These are phyloP conservation scores for Percopsis omiscomaycus DNA, from an alignment of 2,797 vertebrate genomes.

Conservation along the genomic window DNA sequence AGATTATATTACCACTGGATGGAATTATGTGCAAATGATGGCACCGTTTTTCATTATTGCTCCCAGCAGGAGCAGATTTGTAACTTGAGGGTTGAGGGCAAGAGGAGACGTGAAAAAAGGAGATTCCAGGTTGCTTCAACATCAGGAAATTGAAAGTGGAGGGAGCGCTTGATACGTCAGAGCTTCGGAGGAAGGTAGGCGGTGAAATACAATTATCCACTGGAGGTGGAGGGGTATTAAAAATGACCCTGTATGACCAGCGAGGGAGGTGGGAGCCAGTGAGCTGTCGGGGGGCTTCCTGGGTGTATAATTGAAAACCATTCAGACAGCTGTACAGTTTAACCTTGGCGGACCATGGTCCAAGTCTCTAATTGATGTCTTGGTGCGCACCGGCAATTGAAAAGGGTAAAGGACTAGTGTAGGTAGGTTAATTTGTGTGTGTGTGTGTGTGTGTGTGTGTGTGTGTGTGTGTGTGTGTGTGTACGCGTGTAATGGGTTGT, in stretches of 20 bases:
- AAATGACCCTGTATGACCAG: slow-evolving; percentile 62
- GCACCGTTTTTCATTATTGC: too few relatives aligned
- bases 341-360: slow-evolving; percentile 74
- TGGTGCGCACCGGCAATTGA: slow-evolving; percentile 56
- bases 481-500: not conserved
- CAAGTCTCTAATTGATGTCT: slow-evolving; percentile 75
- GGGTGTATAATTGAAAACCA: slow-evolving; percentile 78
- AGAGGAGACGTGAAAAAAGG: slow-evolving; percentile 6
- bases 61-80: slow-evolving; percentile 34
- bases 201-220: slow-evolving; percentile 61
- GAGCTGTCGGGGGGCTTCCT: slow-evolving; percentile 62
- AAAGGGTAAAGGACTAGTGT: slow-evolving; percentile 43
- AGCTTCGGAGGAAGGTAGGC: slow-evolving; percentile 30
- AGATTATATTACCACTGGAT: not conserved
- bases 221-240: slow-evolving; percentile 54
- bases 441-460: slow-evolving; percentile 14
- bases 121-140: slow-evolving; percentile 41
- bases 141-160: slow-evolving; percentile 64
- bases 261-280: slow-evolving; percentile 45
- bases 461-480: slow-evolving; percentile 11
- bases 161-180: slow-evolving; percentile 36
- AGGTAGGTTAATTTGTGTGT: slow-evolving; percentile 28
- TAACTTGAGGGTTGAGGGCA: slow-evolving; percentile 19
- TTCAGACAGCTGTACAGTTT: slow-evolving; percentile 79
- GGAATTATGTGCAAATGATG: too few relatives aligned